phyloP scores from a whole-genome alignment of 2,888 invertebrate species.

The Uropetala carovei region DNA sequence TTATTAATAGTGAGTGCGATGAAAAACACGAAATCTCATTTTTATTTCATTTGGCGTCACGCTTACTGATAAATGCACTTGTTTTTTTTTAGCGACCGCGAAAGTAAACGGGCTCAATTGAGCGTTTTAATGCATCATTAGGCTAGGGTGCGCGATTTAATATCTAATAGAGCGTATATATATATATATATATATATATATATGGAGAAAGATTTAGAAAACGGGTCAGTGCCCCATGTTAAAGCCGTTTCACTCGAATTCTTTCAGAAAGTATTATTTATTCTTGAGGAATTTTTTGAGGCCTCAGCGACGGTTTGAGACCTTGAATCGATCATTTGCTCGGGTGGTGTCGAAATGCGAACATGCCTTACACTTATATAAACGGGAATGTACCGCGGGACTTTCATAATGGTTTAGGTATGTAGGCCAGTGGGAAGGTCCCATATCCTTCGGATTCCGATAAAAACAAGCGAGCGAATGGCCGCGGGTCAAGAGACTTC shows the following conservation, averaged over 20 bases:
- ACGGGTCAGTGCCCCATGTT: not conserved
- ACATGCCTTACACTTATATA: not conserved
- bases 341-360: not conserved
- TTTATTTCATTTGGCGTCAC: too few relatives aligned
- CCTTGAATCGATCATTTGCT: conserved; percentile 3
- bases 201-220: not conserved
- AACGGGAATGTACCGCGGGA: not conserved
- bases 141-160: too few relatives aligned
- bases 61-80: too few relatives aligned
- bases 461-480: conserved; percentile 16
- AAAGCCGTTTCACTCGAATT: not conserved
- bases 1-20: too few relatives aligned
- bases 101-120: too few relatives aligned
- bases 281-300: not conserved
- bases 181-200: not conserved
- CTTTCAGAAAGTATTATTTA: not conserved
- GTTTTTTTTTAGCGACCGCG: too few relatives aligned
- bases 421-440: conserved; percentile 35
- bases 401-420: conserved; percentile 28
- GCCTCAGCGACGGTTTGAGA: not conserved
- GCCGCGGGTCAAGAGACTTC: conserved; percentile 10
- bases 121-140: too few relatives aligned
- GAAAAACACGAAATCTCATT: too few relatives aligned
- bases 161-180: too few relatives aligned
- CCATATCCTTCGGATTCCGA: conserved; percentile 17